phyloP scores from a whole-genome alignment of 2,888 invertebrate genomes.

The Hydrotaea diabolus region DNA sequence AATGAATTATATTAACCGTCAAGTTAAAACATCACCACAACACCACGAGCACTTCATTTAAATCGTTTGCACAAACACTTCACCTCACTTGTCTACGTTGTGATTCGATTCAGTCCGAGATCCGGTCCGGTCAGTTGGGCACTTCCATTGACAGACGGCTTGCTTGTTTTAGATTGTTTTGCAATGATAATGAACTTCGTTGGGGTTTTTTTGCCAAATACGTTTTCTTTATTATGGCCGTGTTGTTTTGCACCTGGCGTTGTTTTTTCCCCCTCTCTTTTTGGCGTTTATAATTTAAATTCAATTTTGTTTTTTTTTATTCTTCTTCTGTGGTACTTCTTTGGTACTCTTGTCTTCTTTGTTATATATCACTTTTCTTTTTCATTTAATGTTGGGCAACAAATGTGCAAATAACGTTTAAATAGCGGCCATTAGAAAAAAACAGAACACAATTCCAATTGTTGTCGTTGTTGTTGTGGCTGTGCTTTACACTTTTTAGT shows the following conservation, averaged over 20 bases:
- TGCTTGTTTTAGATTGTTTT: background rate
- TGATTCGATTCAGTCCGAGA: background rate
- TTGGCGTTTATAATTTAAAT: constrained; percentile 21
- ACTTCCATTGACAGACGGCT: background rate
- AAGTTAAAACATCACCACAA: constrained; percentile 9
- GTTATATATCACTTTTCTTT: constrained; percentile 36
- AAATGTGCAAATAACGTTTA: background rate
- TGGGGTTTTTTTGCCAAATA: background rate
- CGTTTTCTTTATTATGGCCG: constrained; percentile 31
- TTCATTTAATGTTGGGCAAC: background rate
- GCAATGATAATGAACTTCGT: constrained; percentile 11
- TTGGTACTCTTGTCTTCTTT: background rate
- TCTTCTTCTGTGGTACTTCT: no score
- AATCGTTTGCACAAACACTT: background rate
- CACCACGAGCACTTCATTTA: background rate
- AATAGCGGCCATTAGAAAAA: background rate
- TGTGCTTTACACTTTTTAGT: constrained; percentile 9
- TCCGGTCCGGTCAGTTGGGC: background rate
- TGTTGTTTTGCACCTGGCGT: background rate
- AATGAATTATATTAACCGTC: constrained; percentile 40
- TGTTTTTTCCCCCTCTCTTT: constrained; percentile 37
- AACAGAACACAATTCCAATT: background rate
- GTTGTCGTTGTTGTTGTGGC: constrained; percentile 43
- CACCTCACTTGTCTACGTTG: background rate
- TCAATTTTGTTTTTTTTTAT: background rate